Evolutionary conservation across 1,140 invertebrate species (phyloP).

Genomic region (Drosophila simulans): DNA sequence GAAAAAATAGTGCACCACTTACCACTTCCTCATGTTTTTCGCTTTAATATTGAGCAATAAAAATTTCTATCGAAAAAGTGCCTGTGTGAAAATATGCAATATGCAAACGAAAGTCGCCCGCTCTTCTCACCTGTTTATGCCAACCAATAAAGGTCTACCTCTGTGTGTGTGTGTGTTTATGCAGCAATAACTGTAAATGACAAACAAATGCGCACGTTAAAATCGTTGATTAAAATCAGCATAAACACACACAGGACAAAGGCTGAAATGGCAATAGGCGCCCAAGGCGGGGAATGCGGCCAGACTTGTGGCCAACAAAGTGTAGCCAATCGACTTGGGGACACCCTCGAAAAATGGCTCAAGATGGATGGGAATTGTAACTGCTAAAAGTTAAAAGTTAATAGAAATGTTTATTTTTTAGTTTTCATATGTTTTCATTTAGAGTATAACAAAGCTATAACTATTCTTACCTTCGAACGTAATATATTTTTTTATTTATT

Average conservation of each 20-base stretch:
- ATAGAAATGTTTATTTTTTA: background rate
- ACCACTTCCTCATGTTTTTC: slow-evolving; percentile 1
- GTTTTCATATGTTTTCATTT: background rate
- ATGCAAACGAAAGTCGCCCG: slow-evolving; percentile 34
- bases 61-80: slow-evolving; percentile 29
- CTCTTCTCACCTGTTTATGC: slow-evolving; percentile 25
- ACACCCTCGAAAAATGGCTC: slow-evolving; percentile 4
- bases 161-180: slow-evolving; percentile 42
- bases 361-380: background rate
- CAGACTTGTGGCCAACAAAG: background rate
- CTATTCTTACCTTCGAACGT: too few species aligned
- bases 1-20: background rate
- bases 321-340: background rate
- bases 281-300: background rate
- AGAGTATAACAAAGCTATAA: background rate
- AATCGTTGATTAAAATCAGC: slow-evolving; percentile 71
- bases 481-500: too few species aligned
- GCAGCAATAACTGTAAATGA: slow-evolving; percentile 70
- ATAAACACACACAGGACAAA: slow-evolving; percentile 49
- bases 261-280: slow-evolving; percentile 22
- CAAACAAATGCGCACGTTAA: slow-evolving; percentile 71
- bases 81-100: slow-evolving; percentile 43
- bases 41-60: slow-evolving; percentile 54
- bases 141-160: slow-evolving; percentile 21
- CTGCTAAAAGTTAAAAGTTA: background rate